Base-by-base conservation (phyloP, 1,140 invertebrate species). In the Apolygus lucorum region DNA sequence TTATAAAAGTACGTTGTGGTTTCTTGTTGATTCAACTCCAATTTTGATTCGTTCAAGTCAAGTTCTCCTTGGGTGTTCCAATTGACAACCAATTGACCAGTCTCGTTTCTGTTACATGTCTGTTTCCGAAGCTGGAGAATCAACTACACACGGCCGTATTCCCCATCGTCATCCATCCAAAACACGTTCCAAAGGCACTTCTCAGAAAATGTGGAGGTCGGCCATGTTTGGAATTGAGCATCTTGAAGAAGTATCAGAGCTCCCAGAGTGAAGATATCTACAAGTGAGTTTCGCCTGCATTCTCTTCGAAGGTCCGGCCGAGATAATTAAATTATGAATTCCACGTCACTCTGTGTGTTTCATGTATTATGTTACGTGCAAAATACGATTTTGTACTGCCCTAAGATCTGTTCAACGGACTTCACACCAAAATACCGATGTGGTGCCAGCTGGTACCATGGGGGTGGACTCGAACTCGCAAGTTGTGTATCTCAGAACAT, bases 131-230 rank as follows among this genome's bases (percentile, higher is more conserved):
- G 84, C 80, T 93, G 70, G 91, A 93, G 77, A 92, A 93, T 80
- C 91, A 93, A 78, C 76, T 89, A 68, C 79, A 83, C 24, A 86
- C 90, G 76, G 86, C 90, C n/a, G 85, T 87, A 42, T 91, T 90
- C 76, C 87, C 89, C 0, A 86, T 88, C 64, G 85, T 91, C 0
- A 75, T 94, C n/a, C 83, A 88, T 75, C 87, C 88, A 0, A 78
- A 79, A 2, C 79, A 81, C n/a, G 71, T 82, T 74, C 80, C 80
- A 59, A 76, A 69, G 70, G 78, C 74, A 77, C 76, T 82, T 29
- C 73, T 77, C 25, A 77, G 73, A 74, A 82, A 78, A 75, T 76
- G 76, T 74, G 81, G 78, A 74, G 78, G 82, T 1, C 87, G 85
- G 74, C 88, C 89, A 0, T 90, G 86, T 73, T 74, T 91, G 42